phyloP scores from a whole-genome alignment of 2,797 vertebrate species.

The Sandelia bainsii region DNA sequence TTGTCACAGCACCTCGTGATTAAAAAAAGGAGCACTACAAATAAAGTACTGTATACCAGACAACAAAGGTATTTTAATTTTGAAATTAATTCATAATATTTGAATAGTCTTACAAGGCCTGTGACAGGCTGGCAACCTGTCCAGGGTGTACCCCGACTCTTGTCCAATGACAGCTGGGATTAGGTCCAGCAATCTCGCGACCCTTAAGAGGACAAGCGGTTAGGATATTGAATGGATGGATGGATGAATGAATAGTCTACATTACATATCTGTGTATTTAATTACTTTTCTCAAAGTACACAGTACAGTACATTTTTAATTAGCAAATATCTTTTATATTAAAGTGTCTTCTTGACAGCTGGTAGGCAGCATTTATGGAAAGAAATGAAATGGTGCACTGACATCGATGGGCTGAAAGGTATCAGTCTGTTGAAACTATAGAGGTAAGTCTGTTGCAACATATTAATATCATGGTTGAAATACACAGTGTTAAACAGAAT shows the following conservation, averaged over 20 bases:
- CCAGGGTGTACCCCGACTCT: too few species aligned
- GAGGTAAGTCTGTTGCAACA: not conserved
- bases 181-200: too few species aligned
- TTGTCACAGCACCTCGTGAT: not conserved
- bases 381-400: not conserved
- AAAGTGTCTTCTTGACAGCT: not conserved
- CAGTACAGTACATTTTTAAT: not conserved
- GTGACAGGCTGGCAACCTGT: too few species aligned
- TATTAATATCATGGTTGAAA: conserved; percentile 5
- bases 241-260: not conserved
- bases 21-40: not conserved
- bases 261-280: not conserved
- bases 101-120: not conserved
- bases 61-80: not conserved
- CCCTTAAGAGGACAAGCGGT: too few species aligned
- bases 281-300: not conserved
- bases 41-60: not conserved
- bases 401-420: not conserved
- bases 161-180: too few species aligned
- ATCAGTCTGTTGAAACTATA: conserved; percentile 4
- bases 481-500: not conserved
- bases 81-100: not conserved
- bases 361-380: not conserved
- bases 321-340: not conserved
- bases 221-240: too few species aligned